Percentiles rank a stretch among this genome's conserved stretches.
Conservation (phyloP, 2,113 vertebrate genomes). For the Terrapene triunguis region DNA sequence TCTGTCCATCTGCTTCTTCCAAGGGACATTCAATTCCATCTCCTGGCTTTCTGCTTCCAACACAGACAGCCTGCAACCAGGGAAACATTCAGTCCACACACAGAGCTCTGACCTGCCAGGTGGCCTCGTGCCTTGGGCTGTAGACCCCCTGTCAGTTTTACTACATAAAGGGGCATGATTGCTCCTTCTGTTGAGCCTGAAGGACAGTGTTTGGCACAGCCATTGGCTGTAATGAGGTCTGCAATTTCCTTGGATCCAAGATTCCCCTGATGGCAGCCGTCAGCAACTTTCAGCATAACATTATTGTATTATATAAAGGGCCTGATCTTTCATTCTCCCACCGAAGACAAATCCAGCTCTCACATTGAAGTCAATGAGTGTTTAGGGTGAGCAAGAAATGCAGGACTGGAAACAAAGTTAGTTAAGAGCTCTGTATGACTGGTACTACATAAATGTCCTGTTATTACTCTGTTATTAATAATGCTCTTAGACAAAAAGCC, state of each 20-base stretch:
- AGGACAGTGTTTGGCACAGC: fast-evolving
- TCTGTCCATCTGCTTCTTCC: background rate
- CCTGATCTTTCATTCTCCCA: conserved; percentile 36
- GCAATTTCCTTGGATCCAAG: background rate
- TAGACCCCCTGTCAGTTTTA: background rate
- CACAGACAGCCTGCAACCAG: fast-evolving
- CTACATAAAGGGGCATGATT: background rate
- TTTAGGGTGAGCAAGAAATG: background rate
- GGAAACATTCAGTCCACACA: background rate
- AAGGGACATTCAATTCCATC: background rate
- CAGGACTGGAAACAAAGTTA: background rate
- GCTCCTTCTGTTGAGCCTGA: background rate
- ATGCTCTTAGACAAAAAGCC: background rate
- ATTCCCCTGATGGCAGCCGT: fast-evolving
- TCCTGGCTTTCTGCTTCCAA: background rate
- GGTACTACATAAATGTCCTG: background rate
- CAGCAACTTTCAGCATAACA: fast-evolving
- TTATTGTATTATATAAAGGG: conserved; percentile 6
- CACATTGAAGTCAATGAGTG: background rate
- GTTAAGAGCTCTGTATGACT: background rate
- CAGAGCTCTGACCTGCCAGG: background rate
- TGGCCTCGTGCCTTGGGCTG: background rate
- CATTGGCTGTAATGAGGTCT: fast-evolving
- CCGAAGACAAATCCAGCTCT: conserved; percentile 23
- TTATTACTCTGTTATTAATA: background rate